phyloP scores from a whole-genome alignment of 2,113 vertebrate genomes.

The Salvator merianae region DNA sequence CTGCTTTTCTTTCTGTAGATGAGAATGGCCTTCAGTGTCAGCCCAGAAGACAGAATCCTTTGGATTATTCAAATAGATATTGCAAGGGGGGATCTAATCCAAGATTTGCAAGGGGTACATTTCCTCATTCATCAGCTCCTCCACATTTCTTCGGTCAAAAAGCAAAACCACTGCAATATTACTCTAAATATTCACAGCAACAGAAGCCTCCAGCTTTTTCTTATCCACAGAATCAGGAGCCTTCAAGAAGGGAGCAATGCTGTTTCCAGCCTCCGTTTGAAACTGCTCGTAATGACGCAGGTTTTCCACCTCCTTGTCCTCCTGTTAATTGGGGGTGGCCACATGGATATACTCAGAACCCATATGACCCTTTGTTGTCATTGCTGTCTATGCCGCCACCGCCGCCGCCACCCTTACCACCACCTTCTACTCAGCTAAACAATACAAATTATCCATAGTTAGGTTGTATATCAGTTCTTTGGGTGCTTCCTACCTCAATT shows the following conservation, averaged over 20 bases:
- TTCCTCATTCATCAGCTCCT: constrained; percentile 23
- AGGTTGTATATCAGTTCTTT: constrained; percentile 22
- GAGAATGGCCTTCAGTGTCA: constrained; percentile 55
- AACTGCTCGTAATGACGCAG: background rate
- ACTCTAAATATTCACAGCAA: constrained; percentile 44
- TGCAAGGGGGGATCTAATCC: constrained; percentile 49
- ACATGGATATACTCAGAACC: constrained; percentile 13
- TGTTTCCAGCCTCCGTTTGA: constrained; percentile 64
- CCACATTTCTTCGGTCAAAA: constrained; percentile 38
- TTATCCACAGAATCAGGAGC: constrained; percentile 43
- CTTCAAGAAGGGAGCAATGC: constrained; percentile 52
- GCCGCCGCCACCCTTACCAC: background rate
- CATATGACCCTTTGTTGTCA: constrained; percentile 48
- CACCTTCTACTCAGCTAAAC: background rate
- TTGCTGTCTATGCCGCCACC: constrained; percentile 43
- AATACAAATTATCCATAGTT: constrained; percentile 50
- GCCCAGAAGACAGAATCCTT: constrained; percentile 34
- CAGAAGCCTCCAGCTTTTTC: constrained; percentile 52
- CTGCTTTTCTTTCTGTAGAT: constrained; percentile 48
- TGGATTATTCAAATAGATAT: constrained; percentile 51
- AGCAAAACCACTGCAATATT: constrained; percentile 37
- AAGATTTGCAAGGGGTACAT: constrained; percentile 47
- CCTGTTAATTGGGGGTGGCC: constrained; percentile 57
- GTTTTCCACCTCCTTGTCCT: constrained; percentile 14
- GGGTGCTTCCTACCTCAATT: too few relatives aligned